Evolutionary conservation across 2,888 invertebrate genomes (phyloP), one percentile per base, ranked within the genome.

Genomic region (Aspidiotus rigidus): DNA sequence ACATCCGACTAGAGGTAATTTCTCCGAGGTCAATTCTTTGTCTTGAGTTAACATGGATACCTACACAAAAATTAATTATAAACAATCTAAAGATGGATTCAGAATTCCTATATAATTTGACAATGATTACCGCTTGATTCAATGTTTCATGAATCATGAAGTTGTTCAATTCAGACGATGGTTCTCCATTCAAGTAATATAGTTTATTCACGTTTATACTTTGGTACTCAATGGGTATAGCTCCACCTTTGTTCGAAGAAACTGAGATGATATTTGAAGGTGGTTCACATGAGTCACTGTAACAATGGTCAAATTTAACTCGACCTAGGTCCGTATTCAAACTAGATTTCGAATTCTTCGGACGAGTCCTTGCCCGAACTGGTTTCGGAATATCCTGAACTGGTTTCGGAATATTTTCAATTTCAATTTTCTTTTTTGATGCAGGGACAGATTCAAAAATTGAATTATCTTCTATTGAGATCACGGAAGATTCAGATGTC

Each of bases 101-200:
- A 28, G 28, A 59, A 17, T 28, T 11, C 16, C 59, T 5, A 28
- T 28, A 28, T 28, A 56, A 16, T 28, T 59, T 1, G 6, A 59
- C 3, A 59, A 17, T 39, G 5, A 16, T 17, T 28, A 28, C 59
- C 28, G 59, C 28, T 59, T 39, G 59, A 10, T 59, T 16, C 17
- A 59, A 13, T 9, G 59, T 28, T 59, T 59, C 59, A 13, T 59
- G 13, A 17, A 59, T 17, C 59, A 59, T 59, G 59, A 59, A 59
- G 10, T 16, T 28, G 13, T 16, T 28, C 28, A 59, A 28, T 39
- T 59, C 59, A 2, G 16, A 16, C 17, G 59, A 59, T 13, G 17
- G 13, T 59, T 59, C 59, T 7, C 16, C 39, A 39, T 28, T 59
- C 11, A 28, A 28, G 13, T 7, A 28, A 39, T 28, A 59, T 39